Evolutionary conservation across 2,113 vertebrate species (phyloP).

Genomic region (Tapirus terrestris): DNA sequence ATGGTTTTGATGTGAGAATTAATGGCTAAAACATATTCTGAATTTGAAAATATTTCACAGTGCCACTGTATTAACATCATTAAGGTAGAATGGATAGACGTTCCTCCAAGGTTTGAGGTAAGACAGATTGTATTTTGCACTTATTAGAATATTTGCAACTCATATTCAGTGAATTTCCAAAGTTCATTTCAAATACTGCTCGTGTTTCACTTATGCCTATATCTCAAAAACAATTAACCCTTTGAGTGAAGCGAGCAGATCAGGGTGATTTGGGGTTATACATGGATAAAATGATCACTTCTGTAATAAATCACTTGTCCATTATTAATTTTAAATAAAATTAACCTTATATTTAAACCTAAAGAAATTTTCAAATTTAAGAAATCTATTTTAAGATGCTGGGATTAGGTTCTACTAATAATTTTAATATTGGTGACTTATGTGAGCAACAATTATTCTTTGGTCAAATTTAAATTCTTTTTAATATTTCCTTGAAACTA

Average conservation of each 20-base stretch:
- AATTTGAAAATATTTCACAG: constrained; percentile 7
- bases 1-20: not conserved
- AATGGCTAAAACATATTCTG: not conserved
- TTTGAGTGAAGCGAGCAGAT: constrained; percentile 53
- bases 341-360: constrained; percentile 12
- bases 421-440: not conserved
- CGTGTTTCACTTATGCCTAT: constrained; percentile 21
- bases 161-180: not conserved
- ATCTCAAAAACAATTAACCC: constrained; percentile 52
- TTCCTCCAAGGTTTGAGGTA: not conserved
- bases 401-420: not conserved
- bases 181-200: not conserved
- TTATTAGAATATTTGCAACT: not conserved
- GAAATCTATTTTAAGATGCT: not conserved
- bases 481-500: not conserved
- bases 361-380: constrained; percentile 59
- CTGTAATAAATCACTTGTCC: constrained; percentile 31
- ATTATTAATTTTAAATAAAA: constrained; percentile 67
- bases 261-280: not conserved
- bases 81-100: not conserved
- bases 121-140: not conserved
- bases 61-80: not conserved
- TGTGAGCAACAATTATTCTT: not conserved
- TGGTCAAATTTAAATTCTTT: not conserved
- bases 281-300: constrained; percentile 54